Percentiles rank a stretch among this genome's conserved stretches.
These are phyloP conservation scores for Lagopus muta DNA, from an alignment of 2,113 vertebrate species.

Conservation along the genomic window DNA sequence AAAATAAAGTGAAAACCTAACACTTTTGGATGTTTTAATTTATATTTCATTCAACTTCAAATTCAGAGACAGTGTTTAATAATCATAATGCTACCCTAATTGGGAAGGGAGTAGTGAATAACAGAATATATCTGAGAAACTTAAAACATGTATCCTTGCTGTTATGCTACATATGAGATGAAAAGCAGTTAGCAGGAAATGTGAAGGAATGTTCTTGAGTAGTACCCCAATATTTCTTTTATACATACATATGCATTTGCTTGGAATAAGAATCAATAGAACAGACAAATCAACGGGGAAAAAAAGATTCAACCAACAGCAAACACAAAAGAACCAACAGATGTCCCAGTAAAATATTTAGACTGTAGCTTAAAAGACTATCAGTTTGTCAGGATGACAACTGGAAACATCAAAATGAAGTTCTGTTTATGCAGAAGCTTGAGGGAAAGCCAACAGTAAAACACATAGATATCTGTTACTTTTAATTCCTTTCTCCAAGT, in stretches of 20 bases:
- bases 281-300: not conserved
- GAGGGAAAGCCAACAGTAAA: not conserved
- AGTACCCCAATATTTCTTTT: not conserved
- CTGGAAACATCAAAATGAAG: not conserved
- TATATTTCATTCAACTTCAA: not conserved
- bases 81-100: not conserved
- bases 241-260: not conserved
- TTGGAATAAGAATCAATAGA: not conserved
- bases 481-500: not conserved
- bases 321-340: not conserved
- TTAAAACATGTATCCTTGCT: not conserved
- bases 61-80: not conserved
- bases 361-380: not conserved
- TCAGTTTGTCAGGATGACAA: not conserved
- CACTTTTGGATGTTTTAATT: not conserved
- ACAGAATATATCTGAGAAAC: not conserved
- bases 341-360: not conserved
- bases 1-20: slow-evolving; percentile 1
- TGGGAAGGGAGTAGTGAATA: not conserved
- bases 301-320: not conserved
- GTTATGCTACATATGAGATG: not conserved
- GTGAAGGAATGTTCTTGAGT: not conserved
- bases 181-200: not conserved
- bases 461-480: not conserved
- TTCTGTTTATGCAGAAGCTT: not conserved